Evolutionary conservation across 2,888 invertebrate species (phyloP).

Genomic region (Acronicta aceris): DNA sequence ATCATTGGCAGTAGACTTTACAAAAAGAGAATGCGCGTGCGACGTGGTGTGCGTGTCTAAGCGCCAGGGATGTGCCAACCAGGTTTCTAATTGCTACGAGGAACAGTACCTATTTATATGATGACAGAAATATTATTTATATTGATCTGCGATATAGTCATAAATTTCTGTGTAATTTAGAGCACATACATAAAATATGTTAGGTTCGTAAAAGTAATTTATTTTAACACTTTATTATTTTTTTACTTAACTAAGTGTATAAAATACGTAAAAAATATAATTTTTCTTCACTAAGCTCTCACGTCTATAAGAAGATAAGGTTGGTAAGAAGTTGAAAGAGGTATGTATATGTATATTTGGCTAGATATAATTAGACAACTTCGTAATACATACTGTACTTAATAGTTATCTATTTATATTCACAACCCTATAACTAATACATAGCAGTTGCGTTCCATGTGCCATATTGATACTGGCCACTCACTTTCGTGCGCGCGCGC

Average conservation of each 20-base stretch:
- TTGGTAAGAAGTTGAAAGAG: too few species aligned
- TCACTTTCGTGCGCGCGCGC: slow-evolving; percentile 81
- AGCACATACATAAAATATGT: neutral
- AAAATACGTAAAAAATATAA: too few species aligned
- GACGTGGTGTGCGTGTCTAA: slow-evolving; percentile 69
- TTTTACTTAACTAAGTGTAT: too few species aligned
- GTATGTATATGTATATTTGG: too few species aligned
- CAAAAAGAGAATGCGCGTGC: slow-evolving; percentile 77
- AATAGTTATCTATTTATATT: neutral
- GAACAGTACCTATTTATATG: too few species aligned
- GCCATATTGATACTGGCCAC: slow-evolving; percentile 80
- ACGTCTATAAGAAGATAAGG: too few species aligned
- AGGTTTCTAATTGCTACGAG: neutral
- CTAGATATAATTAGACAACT: too few species aligned
- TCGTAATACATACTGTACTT: too few species aligned
- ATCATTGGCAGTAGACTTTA: slow-evolving; percentile 72
- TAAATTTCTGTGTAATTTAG: neutral
- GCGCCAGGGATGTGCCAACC: slow-evolving; percentile 24
- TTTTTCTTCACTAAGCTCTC: too few species aligned
- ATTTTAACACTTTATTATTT: too few species aligned
- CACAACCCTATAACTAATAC: slow-evolving; percentile 58
- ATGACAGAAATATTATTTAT: neutral
- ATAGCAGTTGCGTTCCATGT: slow-evolving; percentile 69
- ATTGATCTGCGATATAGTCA: neutral
- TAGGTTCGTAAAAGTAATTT: too few species aligned